Evolutionary conservation across 2,113 vertebrate genomes (phyloP).

Genomic region (Alexandromys fortis): DNA sequence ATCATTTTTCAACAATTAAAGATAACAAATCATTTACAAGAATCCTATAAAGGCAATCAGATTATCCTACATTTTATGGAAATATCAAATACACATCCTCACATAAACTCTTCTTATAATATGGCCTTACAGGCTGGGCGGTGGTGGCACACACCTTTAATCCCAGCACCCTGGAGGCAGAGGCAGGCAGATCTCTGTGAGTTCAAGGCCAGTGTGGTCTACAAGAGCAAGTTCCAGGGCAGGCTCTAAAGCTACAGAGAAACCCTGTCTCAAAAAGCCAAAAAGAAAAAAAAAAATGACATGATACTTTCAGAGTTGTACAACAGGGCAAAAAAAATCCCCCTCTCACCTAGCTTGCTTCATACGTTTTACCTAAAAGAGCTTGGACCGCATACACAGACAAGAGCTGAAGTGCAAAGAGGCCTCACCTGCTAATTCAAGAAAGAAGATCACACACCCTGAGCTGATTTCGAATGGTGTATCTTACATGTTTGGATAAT

Average conservation of each 20-base stretch:
- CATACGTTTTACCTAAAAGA: neutral
- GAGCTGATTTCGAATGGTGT: conserved; percentile 67
- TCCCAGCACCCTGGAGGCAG: too few relatives aligned
- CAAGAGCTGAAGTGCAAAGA: neutral
- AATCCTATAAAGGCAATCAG: conserved; percentile 80
- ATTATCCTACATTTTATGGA: conserved; percentile 79
- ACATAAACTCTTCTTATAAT: conserved; percentile 75
- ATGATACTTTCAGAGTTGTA: neutral
- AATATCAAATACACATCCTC: conserved; percentile 77
- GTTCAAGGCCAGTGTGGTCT: too few relatives aligned
- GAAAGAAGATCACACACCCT: conserved; percentile 54
- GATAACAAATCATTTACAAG: conserved; percentile 80
- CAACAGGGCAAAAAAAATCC: neutral
- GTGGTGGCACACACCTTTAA: too few relatives aligned
- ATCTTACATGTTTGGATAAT: conserved; percentile 67
- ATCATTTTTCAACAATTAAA: conserved; percentile 78
- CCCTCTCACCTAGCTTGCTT: neutral
- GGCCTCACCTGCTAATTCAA: conserved; percentile 42
- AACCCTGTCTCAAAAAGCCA: too few relatives aligned
- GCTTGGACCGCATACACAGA: neutral
- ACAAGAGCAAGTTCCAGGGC: too few relatives aligned
- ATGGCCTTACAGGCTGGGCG: neutral
- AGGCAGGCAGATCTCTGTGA: too few relatives aligned
- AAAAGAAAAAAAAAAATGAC: conserved; percentile 48
- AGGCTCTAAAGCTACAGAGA: too few relatives aligned